Conservation (phyloP, 2,113 vertebrate species). For the Plecturocebus donacophilus region DNA sequence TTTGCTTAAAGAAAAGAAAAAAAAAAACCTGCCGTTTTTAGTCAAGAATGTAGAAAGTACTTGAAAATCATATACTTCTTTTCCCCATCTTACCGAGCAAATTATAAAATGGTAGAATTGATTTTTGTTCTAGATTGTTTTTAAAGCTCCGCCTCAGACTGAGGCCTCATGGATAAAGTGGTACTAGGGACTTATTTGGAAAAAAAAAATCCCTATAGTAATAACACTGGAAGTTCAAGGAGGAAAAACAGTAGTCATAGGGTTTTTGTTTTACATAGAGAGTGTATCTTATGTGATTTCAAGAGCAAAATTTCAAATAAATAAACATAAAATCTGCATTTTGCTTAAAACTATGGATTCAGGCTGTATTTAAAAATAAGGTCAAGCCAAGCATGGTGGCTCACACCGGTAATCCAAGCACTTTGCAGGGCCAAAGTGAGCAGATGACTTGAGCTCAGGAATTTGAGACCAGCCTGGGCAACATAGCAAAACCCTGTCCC, state of each 20-base stretch:
- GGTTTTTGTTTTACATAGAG: not conserved
- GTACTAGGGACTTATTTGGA: not conserved
- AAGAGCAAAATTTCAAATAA: constrained; percentile 31
- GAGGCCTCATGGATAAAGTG: not conserved
- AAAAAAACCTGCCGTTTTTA: constrained; percentile 40
- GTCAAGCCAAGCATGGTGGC: no score
- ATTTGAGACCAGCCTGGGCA: no score
- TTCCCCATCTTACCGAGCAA: constrained; percentile 34
- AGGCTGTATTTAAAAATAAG: not conserved
- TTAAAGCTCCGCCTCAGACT: not conserved
- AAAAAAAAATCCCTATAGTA: not conserved
- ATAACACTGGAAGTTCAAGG: not conserved
- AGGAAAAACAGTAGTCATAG: not conserved
- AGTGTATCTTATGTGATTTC: not conserved
- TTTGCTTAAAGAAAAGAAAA: constrained; percentile 56
- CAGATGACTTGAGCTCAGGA: no score
- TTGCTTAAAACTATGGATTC: not conserved
- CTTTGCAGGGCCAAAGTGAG: no score
- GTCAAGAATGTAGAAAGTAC: constrained; percentile 58
- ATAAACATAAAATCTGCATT: not conserved
- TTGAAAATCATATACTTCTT: constrained; percentile 45
- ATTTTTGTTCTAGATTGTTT: constrained; percentile 45
- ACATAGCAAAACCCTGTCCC: no score
- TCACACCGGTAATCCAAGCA: no score
- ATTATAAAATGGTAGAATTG: constrained; percentile 50